Evolutionary conservation across 2,888 invertebrate genomes (phyloP).

Genomic region (Rosalia funebris): DNA sequence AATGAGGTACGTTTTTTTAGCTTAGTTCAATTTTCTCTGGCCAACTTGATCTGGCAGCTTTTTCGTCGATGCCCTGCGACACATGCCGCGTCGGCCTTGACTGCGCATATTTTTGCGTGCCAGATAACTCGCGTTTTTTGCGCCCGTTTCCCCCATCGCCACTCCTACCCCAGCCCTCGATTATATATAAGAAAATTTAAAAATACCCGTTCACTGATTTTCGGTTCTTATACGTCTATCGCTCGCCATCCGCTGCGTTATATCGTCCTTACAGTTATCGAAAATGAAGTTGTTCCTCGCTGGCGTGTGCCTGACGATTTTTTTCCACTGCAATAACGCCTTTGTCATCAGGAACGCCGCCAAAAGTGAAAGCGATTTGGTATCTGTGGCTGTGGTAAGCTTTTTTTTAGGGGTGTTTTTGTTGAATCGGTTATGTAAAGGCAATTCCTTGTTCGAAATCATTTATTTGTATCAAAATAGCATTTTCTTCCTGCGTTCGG

Average conservation of each 20-base stretch:
- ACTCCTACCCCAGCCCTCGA: neutral
- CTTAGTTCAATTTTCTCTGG: too few species aligned
- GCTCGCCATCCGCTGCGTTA: too few species aligned
- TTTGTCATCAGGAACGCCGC: neutral
- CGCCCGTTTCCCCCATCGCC: neutral
- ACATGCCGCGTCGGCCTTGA: neutral
- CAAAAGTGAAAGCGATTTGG: constrained; percentile 16
- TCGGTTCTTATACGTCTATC: neutral
- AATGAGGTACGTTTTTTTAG: too few species aligned
- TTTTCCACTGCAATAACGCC: neutral
- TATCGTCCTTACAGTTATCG: too few species aligned
- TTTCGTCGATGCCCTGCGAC: too few species aligned
- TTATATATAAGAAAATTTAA: neutral
- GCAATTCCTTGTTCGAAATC: too few species aligned
- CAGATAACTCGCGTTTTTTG: neutral
- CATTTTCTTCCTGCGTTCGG: too few species aligned
- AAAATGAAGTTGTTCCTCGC: neutral
- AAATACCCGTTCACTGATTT: neutral
- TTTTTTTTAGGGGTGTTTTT: neutral
- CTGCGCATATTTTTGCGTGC: neutral
- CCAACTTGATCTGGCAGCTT: too few species aligned
- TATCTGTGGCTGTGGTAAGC: neutral
- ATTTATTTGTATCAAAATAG: too few species aligned
- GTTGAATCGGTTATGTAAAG: too few species aligned
- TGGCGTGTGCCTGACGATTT: neutral